Conservation (phyloP, 1,140 invertebrate genomes). For the Neodiprion fabricii region DNA sequence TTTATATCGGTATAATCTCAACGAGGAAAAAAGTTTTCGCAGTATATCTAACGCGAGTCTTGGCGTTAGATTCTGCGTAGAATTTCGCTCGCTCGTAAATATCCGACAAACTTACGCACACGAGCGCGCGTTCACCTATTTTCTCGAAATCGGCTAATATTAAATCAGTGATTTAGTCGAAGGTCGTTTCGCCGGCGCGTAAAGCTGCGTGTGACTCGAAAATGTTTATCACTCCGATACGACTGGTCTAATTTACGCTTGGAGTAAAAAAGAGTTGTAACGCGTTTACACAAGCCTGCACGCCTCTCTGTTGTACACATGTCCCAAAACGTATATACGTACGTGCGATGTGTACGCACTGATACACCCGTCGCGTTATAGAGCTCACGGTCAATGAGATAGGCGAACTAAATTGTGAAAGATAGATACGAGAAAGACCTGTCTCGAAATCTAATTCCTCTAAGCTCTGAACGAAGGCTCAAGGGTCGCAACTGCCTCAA, state of each 20-base stretch:
- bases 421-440: background rate
- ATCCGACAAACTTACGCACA: background rate
- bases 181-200: background rate
- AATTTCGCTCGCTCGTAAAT: background rate
- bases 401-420: background rate
- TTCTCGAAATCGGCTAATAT: background rate
- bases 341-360: background rate
- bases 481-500: too few relatives aligned
- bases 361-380: background rate
- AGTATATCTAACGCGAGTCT: too few relatives aligned
- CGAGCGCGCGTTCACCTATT: background rate
- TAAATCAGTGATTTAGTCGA: background rate
- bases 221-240: conserved; percentile 7
- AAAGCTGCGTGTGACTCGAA: background rate
- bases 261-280: background rate
- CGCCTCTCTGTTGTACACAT: too few relatives aligned
- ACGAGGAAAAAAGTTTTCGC: too few relatives aligned
- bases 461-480: too few relatives aligned
- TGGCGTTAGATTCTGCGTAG: too few relatives aligned
- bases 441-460: background rate
- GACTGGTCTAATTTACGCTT: background rate
- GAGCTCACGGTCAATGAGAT: conserved; percentile 4
- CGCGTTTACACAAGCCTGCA: too few relatives aligned
- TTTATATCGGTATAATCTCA: too few relatives aligned
- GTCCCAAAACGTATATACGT: background rate